Percentiles rank a stretch among this genome's conserved stretches.
phyloP scores from a whole-genome alignment of 2,888 invertebrate species.

The Dromius quadrimaculatus region DNA sequence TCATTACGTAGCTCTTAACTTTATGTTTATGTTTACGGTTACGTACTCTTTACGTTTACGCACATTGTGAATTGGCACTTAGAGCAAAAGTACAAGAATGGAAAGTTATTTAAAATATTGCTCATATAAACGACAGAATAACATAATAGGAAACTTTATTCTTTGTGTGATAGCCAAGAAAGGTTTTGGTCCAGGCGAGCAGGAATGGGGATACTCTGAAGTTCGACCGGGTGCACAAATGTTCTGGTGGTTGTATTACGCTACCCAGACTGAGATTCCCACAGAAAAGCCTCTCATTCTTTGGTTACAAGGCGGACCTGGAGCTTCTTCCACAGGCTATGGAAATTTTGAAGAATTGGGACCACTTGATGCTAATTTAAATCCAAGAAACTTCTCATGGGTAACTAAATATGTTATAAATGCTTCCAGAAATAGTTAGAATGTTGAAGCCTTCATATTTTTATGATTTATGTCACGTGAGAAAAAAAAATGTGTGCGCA shows the following conservation, averaged over 20 bases:
- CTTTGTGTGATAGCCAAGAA: conserved; percentile 57
- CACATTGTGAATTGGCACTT: too few relatives aligned
- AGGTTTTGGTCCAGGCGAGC: conserved; percentile 73
- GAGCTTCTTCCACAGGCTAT: conserved; percentile 68
- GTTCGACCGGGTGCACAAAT: conserved; percentile 82
- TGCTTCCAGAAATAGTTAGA: background rate
- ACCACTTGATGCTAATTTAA: conserved; percentile 76
- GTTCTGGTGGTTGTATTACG: conserved; percentile 90
- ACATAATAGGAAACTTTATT: too few relatives aligned
- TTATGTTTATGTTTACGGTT: too few relatives aligned
- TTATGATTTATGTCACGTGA: too few relatives aligned
- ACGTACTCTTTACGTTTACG: too few relatives aligned
- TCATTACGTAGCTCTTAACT: too few relatives aligned
- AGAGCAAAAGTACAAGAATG: too few relatives aligned
- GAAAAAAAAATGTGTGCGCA: too few relatives aligned
- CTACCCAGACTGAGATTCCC: conserved; percentile 72
- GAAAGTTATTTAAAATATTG: too few relatives aligned
- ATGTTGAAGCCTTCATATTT: too few relatives aligned
- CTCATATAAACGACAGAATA: too few relatives aligned
- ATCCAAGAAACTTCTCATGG: conserved; percentile 82
- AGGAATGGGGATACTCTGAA: conserved; percentile 81
- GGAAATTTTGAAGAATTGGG: conserved; percentile 92
- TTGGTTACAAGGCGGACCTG: conserved; percentile 92
- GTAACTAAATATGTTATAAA: conserved; percentile 67
- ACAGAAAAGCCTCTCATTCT: conserved; percentile 82